phyloP scores from a whole-genome alignment of 1,140 invertebrate species.

The Drosophila ambigua region DNA sequence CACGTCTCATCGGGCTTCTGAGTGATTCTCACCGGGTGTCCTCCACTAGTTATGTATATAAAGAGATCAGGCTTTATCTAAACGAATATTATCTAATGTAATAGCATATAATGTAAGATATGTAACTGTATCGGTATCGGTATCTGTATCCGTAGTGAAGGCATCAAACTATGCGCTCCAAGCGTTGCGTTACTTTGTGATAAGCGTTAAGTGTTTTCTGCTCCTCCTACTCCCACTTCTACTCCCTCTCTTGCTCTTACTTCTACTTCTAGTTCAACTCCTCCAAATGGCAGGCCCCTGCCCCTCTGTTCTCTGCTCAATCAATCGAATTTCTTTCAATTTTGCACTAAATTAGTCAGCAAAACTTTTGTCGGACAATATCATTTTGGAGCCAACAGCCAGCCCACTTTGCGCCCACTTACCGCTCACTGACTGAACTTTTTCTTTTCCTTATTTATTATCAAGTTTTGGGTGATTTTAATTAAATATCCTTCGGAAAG shows the following conservation, averaged over 20 bases:
- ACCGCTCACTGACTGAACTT: slow-evolving; percentile 7
- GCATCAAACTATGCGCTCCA: slow-evolving; percentile 66
- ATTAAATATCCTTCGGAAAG: slow-evolving; percentile 69
- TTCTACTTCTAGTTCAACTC: neutral
- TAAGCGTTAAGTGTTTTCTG: slow-evolving; percentile 76
- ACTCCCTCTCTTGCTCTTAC: slow-evolving; percentile 14
- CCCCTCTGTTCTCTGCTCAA: slow-evolving; percentile 19
- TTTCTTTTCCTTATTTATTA: slow-evolving; percentile 70
- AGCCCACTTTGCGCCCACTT: slow-evolving; percentile 6
- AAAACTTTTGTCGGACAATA: slow-evolving; percentile 43
- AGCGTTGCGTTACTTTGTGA: slow-evolving; percentile 78
- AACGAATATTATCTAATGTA: too few species aligned
- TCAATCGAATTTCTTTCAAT: slow-evolving; percentile 67
- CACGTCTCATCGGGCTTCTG: slow-evolving; percentile 78
- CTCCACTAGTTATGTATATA: slow-evolving; percentile 27
- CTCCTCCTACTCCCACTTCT: slow-evolving; percentile 15
- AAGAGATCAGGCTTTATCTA: slow-evolving; percentile 17
- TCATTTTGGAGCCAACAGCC: slow-evolving; percentile 11
- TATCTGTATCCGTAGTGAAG: slow-evolving; percentile 33
- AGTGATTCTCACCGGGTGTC: slow-evolving; percentile 27
- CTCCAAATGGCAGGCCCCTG: neutral
- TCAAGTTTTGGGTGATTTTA: slow-evolving; percentile 67
- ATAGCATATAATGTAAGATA: too few species aligned
- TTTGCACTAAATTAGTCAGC: slow-evolving; percentile 62
- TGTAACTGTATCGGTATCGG: neutral